phyloP scores from a whole-genome alignment of 2,797 vertebrate species.

The Labeo calbasu region DNA sequence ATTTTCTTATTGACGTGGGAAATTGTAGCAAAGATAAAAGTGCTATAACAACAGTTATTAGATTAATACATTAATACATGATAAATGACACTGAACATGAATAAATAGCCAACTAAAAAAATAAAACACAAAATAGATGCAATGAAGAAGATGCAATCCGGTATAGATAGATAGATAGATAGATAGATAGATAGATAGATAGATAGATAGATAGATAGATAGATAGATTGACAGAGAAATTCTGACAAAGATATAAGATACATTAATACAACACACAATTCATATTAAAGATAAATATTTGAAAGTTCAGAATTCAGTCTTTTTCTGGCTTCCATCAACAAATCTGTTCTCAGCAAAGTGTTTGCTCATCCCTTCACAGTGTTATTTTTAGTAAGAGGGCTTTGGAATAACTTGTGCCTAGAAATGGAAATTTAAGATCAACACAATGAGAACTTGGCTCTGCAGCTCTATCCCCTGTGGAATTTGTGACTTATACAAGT shows the following conservation, averaged over 20 bases:
- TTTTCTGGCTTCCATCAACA: slow-evolving; percentile 40
- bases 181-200: no score
- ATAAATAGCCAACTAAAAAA: no score
- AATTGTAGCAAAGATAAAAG: no score
- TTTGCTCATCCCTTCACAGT: slow-evolving; percentile 17
- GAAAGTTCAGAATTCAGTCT: slow-evolving; percentile 19
- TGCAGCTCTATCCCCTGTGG: slow-evolving; percentile 42
- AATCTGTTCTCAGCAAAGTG: slow-evolving; percentile 18
- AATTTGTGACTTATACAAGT: slow-evolving; percentile 51
- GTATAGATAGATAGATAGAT: no score
- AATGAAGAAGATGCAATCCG: no score
- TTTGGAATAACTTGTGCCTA: slow-evolving; percentile 55
- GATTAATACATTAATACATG: no score
- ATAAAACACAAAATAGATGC: no score
- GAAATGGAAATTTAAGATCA: slow-evolving; percentile 61
- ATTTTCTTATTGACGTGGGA: no score
- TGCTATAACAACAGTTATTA: no score
- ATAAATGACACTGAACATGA: no score
- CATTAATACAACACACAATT: not conserved
- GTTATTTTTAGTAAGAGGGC: slow-evolving; percentile 58
- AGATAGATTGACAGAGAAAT: not conserved
- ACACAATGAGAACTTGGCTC: slow-evolving; percentile 57
- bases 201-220: no score
- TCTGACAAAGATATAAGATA: not conserved
- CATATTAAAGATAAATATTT: slow-evolving; percentile 41